Conservation (phyloP, 2,797 vertebrate genomes). For the Geotrypetes seraphini region DNA sequence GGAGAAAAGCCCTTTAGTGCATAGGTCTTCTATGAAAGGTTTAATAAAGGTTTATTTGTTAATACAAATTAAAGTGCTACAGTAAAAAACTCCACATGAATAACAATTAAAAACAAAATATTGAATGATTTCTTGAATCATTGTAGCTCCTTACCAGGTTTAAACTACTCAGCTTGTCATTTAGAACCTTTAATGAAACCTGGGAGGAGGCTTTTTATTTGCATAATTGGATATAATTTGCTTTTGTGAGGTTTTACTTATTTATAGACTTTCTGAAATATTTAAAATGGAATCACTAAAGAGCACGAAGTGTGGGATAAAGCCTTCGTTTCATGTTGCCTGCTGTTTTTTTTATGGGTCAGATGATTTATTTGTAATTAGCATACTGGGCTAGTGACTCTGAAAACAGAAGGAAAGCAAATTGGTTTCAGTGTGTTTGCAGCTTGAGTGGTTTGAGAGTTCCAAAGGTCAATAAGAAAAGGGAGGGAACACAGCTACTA, state of each 20-base stretch:
- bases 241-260: conserved; percentile 65
- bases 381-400: conserved; percentile 37
- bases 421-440: conserved; percentile 34
- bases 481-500: conserved; percentile 9
- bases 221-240: conserved; percentile 72
- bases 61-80: conserved; percentile 54
- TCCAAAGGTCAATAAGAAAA: conserved; percentile 30
- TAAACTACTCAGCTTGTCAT: conserved; percentile 57
- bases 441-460: conserved; percentile 26
- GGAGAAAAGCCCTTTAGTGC: too few relatives aligned
- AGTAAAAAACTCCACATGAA: conserved; percentile 58
- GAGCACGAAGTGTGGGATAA: conserved; percentile 58
- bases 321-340: conserved; percentile 59
- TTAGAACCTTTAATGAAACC: conserved; percentile 63
- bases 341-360: conserved; percentile 56
- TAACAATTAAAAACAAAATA: conserved; percentile 49
- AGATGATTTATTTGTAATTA: conserved; percentile 60
- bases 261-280: conserved; percentile 64
- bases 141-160: conserved; percentile 44
- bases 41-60: conserved; percentile 66
- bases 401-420: conserved; percentile 51
- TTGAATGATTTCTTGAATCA: conserved; percentile 44
- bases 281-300: conserved; percentile 64
- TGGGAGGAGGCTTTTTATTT: conserved; percentile 69
- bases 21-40: conserved; percentile 50